Evolutionary conservation across 1,140 invertebrate genomes (phyloP), one percentile per base, ranked within the genome.

Genomic region (Lithobius niger): DNA sequence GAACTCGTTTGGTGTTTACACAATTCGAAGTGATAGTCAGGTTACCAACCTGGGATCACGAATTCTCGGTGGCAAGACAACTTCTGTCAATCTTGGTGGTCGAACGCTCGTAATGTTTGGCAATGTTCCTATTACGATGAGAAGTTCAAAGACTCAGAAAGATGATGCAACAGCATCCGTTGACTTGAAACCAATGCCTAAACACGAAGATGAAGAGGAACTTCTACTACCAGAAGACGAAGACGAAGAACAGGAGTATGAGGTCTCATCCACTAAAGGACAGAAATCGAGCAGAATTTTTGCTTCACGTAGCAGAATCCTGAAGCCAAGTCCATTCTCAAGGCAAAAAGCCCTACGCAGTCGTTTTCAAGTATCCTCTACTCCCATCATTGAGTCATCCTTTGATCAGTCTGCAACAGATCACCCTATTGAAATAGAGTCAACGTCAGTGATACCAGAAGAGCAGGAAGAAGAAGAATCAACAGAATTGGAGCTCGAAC

Each of bases 41-140:
- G 3, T 50, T 4, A 26, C 48, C n/a, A 24, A 24, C 19, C 6
- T 50, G 27, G 48, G 48, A 50, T 50, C 27, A 13, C 3, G 24
- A 10, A 26, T 50, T 4, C 27, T 50, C 3, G 48, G 25, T 4
- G 48, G 19, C 19, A 26, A 3, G 10, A 50, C 48, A 4, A 50
- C 48, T 16, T 50, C 24, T 4, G 24, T 50, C 6, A 50, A 50
- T 26, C 19, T 50, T 4, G 48, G 48, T 25, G 13, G 4, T 10
- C 25, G 27, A 27, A 50, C 48, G 24, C 3, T 50, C 13, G 48
- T 50, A 3, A 50, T 50, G 48, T 26, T 50, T 50, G 48, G 48
- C 25, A 26, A 50, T 27, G 24, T 10, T 10, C 6, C 6, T 22
- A 47, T 47, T 10, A 10, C 44, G 6, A 6, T 22, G 22, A 47